Base-by-base conservation (phyloP, 2,888 invertebrate species). In the Dynastes maya region DNA sequence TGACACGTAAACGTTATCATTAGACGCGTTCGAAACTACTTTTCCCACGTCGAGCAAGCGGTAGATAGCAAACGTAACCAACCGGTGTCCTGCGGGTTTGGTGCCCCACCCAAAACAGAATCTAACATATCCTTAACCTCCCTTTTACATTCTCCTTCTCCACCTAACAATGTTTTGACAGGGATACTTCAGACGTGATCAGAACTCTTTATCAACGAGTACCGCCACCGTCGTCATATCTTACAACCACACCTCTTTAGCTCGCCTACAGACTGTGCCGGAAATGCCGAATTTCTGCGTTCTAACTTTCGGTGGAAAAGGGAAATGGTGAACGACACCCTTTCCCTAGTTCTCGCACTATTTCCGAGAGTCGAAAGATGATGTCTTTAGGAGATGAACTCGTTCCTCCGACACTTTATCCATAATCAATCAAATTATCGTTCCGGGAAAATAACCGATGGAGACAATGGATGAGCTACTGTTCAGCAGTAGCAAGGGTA, bases 381-480 rank as follows among this genome's bases (percentile, higher is more conserved):
- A 74, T 61, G 61, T 37, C 65, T 65, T 45, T 40, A 16, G 71
- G 16, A 40, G 55, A 58, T 58, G 51, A 68, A 68, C 13, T 29
- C 45, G 40, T 61, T 45, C 72, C 27, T 45, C 72, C 45, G 22
- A 61, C 61, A 72, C 72, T 61, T 74, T 61, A 74, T 61, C 61
- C 72, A 58, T 61, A 61, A 74, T 74, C 72, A 74, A 74, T 74
- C 72, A 74, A 74, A 74, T 74, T 74, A 74, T 63, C 72, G 72
- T 74, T 61, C n/a, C 58, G 58, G 8, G 27, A 61, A 74, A 74
- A n/a, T 58, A 61, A 61, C 72, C 45, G 49, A 61, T 37, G 27
- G 61, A 74, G 72, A 74, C 72, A 45, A 61, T 49, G 40, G 45
- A 45, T 55, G 49, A 61, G 72, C 63, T 74, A 22, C 40, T 27